phyloP scores from a whole-genome alignment of 2,888 invertebrate genomes.

The Scelioninae gen. 2 region DNA sequence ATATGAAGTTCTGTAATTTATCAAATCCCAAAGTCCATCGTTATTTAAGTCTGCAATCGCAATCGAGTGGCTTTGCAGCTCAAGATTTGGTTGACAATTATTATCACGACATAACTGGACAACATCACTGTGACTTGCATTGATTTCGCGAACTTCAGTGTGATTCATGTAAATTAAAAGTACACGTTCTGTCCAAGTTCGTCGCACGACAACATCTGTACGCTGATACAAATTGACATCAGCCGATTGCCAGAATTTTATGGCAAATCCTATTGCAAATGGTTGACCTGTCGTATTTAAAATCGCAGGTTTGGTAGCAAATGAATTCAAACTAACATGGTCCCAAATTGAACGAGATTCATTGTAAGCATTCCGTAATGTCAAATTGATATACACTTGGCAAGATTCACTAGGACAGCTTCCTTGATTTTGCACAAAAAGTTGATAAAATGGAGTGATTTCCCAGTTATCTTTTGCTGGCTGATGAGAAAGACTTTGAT shows the following conservation, averaged over 20 bases:
- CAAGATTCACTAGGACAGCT: constrained; percentile 82
- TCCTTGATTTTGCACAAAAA: constrained; percentile 84
- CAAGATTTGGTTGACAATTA: constrained; percentile 84
- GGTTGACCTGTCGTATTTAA: constrained; percentile 76
- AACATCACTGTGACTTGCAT: constrained; percentile 87
- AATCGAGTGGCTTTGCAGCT: constrained; percentile 83
- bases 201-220: constrained; percentile 59
- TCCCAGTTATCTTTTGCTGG: constrained; percentile 61
- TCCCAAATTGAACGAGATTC: constrained; percentile 78
- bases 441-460: constrained; percentile 67
- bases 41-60: constrained; percentile 83
- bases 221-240: constrained; percentile 64
- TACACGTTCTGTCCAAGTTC: constrained; percentile 81
- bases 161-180: constrained; percentile 88
- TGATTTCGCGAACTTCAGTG: constrained; percentile 84
- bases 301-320: constrained; percentile 84
- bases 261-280: constrained; percentile 83
- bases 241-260: constrained; percentile 90
- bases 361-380: constrained; percentile 78
- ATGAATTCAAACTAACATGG: constrained; percentile 80
- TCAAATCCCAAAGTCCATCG: constrained; percentile 86
- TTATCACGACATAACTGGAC: constrained; percentile 81
- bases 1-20: constrained; percentile 79
- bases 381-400: constrained; percentile 75
- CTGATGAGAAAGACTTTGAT: constrained; percentile 48